phyloP scores from a whole-genome alignment of 2,888 invertebrate genomes.

The Zaprionus bogoriensis region DNA sequence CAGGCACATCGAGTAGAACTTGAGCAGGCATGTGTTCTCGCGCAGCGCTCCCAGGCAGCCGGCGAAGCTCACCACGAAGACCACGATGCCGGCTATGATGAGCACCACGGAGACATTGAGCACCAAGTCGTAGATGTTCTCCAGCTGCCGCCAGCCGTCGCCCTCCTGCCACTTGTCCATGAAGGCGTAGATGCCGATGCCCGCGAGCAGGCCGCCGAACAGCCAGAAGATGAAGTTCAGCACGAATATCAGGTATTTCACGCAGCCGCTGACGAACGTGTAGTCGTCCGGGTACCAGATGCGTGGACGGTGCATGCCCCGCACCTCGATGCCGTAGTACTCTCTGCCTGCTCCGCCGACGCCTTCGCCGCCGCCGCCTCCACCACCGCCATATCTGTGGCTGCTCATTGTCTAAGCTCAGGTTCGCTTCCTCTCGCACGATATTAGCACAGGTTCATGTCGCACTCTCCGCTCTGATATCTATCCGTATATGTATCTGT shows the following conservation, averaged over 20 bases:
- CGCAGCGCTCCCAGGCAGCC: constrained; percentile 91
- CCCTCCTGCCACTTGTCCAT: constrained; percentile 94
- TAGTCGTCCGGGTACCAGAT: constrained; percentile 60
- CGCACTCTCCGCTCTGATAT: no score
- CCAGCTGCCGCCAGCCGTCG: constrained; percentile 90
- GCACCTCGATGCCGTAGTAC: constrained; percentile 80
- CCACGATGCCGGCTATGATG: constrained; percentile 93
- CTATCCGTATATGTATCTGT: no score
- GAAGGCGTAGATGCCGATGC: constrained; percentile 94
- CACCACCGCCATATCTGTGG: constrained; percentile 69
- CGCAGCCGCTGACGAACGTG: constrained; percentile 81
- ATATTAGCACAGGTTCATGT: no score
- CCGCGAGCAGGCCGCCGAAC: constrained; percentile 92
- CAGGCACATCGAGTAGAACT: constrained; percentile 94
- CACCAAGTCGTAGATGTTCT: constrained; percentile 94
- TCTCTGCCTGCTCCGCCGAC: constrained; percentile 50
- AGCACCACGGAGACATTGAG: constrained; percentile 94
- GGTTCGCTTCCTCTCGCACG: no score
- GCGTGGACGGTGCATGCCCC: constrained; percentile 49
- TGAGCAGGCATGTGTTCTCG: constrained; percentile 95
- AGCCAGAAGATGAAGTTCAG: constrained; percentile 86
- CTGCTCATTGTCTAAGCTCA: constrained; percentile 75
- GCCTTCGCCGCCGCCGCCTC: constrained; percentile 41
- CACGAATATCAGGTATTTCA: constrained; percentile 82
- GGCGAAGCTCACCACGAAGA: constrained; percentile 95